Percentiles rank a stretch among this genome's conserved stretches.
These are phyloP conservation scores for Drosophila lini DNA, from an alignment of 1,140 invertebrate species.

Conservation along the genomic window DNA sequence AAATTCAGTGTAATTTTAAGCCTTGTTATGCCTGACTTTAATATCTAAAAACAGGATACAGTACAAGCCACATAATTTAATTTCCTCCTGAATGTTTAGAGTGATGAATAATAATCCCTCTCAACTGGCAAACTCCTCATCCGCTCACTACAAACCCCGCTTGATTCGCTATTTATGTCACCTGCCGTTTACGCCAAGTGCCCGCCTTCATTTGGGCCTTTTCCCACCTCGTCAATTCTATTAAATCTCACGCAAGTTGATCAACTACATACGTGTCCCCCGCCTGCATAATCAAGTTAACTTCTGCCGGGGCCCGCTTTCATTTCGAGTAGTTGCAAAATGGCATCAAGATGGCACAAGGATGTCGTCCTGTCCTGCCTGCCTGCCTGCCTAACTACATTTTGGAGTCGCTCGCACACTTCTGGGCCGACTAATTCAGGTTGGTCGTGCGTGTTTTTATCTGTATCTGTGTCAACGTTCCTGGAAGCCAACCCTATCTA, in stretches of 20 bases:
- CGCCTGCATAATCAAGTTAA: conserved; percentile 45
- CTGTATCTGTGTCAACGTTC: conserved; percentile 61
- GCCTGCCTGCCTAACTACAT: conserved; percentile 33
- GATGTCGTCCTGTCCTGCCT: conserved; percentile 5
- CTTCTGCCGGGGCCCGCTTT: conserved; percentile 24
- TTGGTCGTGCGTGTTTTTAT: conserved; percentile 44
- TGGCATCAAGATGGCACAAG: conserved; percentile 26
- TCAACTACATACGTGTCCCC: conserved; percentile 21
- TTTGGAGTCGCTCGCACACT: conserved; percentile 20
- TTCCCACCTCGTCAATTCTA: conserved; percentile 37
- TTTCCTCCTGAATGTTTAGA: neutral
- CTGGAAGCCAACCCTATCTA: conserved; percentile 37
- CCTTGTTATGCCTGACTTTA: neutral
- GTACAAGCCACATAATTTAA: neutral
- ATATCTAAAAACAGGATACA: too few species aligned
- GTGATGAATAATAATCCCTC: neutral
- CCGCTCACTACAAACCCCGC: neutral
- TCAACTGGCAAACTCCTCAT: neutral
- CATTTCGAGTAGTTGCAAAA: conserved; percentile 35
- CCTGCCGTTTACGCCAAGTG: conserved; percentile 14
- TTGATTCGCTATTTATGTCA: conserved; percentile 26
- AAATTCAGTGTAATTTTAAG: neutral
- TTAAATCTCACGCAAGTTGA: conserved; percentile 46
- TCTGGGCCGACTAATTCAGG: conserved; percentile 45
- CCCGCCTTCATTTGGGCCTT: neutral